phyloP scores from a whole-genome alignment of 2,113 vertebrate species.

The Agapornis roseicollis region DNA sequence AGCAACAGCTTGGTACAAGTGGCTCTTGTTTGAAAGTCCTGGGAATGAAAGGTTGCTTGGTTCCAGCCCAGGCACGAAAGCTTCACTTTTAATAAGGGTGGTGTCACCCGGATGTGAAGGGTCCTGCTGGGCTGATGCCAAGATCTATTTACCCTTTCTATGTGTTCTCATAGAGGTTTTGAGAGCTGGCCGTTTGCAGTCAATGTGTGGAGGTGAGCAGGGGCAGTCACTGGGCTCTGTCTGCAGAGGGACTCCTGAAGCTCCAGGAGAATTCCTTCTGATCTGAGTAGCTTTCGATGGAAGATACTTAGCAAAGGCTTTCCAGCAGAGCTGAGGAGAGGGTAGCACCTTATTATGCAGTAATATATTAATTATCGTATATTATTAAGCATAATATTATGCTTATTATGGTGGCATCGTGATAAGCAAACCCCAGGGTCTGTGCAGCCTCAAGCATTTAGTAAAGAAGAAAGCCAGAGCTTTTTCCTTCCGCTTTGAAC shows the following conservation, averaged over 20 bases:
- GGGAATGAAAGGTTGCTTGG: neutral
- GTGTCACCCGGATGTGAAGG: rapidly evolving
- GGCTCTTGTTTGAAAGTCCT: neutral
- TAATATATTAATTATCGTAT: neutral
- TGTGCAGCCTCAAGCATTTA: neutral
- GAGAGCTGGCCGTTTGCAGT: neutral
- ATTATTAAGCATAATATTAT: neutral
- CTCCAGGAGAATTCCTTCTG: neutral
- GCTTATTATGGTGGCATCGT: neutral
- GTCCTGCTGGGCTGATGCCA: neutral
- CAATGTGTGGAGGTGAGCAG: rapidly evolving
- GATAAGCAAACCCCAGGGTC: neutral
- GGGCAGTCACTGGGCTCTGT: neutral
- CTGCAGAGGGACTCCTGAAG: neutral
- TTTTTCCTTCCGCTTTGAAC: neutral
- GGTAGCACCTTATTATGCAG: neutral
- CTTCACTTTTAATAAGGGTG: neutral
- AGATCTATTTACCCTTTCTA: neutral
- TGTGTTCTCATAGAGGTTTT: neutral
- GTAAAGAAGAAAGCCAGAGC: neutral
- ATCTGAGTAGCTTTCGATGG: neutral
- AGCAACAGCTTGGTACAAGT: neutral
- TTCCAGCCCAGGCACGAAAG: neutral
- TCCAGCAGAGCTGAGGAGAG: neutral
- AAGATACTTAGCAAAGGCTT: neutral